These are phyloP conservation scores for Scolopax mira DNA, from an alignment of 2,113 vertebrate species.

Conservation along the genomic window DNA sequence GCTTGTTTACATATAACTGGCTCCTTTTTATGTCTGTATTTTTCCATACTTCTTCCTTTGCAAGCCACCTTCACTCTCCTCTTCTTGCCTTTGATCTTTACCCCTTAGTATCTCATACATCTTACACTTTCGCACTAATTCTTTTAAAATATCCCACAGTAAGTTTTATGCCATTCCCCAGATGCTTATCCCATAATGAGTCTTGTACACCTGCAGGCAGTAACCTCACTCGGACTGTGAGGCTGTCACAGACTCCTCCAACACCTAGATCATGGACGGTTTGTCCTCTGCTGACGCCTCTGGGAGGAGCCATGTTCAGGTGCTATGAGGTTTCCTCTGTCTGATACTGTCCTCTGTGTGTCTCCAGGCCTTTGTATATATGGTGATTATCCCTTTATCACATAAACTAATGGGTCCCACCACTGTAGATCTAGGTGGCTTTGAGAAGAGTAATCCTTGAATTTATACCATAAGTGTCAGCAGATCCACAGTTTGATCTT, in stretches of 20 bases:
- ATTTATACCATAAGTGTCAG: background rate
- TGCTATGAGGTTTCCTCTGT: background rate
- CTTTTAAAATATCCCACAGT: background rate
- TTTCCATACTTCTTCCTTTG: background rate
- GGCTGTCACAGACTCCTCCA: background rate
- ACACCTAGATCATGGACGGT: fast-evolving
- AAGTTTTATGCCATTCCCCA: background rate
- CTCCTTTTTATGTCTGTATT: background rate
- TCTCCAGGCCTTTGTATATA: background rate
- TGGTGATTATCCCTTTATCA: background rate
- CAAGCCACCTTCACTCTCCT: background rate
- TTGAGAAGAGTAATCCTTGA: background rate
- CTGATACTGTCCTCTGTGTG: background rate
- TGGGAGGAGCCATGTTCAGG: background rate
- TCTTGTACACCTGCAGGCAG: background rate
- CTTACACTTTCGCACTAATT: background rate
- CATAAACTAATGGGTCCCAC: background rate
- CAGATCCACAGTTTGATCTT: background rate
- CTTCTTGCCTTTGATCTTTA: background rate
- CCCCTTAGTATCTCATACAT: fast-evolving
- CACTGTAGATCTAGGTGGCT: background rate
- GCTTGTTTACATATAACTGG: background rate
- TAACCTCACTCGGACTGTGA: background rate
- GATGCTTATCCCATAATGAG: background rate
- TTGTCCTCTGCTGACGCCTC: background rate